These are phyloP conservation scores for Lepilemur septentrionalis DNA, from an alignment of 2,797 vertebrate genomes.

Conservation along the genomic window DNA sequence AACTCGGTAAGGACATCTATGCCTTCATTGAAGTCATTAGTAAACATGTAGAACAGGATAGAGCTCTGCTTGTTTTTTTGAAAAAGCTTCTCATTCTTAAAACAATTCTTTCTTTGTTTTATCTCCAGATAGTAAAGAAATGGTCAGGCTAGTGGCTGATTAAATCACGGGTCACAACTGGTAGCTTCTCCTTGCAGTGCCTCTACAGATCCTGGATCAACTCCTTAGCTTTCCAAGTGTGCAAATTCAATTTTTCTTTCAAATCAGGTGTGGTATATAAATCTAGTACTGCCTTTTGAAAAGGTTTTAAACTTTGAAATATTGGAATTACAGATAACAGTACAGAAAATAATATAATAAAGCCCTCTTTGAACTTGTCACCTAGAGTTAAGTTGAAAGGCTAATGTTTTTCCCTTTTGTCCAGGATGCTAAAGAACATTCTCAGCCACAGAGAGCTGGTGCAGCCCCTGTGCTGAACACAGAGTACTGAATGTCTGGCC, in stretches of 20 bases:
- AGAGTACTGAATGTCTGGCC: background rate
- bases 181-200: background rate
- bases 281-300: background rate
- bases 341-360: background rate
- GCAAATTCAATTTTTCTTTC: constrained; percentile 31
- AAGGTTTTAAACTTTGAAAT: background rate
- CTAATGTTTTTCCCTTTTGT: background rate
- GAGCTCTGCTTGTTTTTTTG: background rate
- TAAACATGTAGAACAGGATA: background rate
- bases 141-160: background rate
- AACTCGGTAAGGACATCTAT: background rate
- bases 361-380: background rate
- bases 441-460: background rate
- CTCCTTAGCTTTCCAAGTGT: background rate
- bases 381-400: background rate
- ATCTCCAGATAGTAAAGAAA: background rate
- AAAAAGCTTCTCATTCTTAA: constrained; percentile 4
- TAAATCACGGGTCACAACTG: background rate
- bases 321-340: background rate
- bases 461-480: background rate
- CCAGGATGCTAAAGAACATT: background rate
- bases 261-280: background rate
- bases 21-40: background rate
- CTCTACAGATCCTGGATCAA: background rate
- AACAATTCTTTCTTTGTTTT: constrained; percentile 49